These are phyloP conservation scores for Reinhardtius hippoglossoides DNA, from an alignment of 2,113 vertebrate genomes.

Conservation along the genomic window DNA sequence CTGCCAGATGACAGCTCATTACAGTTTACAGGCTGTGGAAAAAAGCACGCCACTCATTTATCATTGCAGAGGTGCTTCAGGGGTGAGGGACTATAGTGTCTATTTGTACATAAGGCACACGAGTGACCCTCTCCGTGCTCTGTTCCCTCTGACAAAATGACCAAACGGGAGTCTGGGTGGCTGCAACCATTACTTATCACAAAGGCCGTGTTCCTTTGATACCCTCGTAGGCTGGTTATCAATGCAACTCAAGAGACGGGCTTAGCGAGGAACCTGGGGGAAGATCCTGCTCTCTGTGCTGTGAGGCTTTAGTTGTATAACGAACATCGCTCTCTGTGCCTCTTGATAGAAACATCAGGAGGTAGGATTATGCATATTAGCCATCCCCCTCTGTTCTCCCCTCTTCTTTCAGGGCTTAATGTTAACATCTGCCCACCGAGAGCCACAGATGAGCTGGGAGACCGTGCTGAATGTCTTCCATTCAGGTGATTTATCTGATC, in stretches of 20 bases:
- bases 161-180: slow-evolving; percentile 55
- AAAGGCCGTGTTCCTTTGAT: slow-evolving; percentile 75
- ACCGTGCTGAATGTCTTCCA: slow-evolving; percentile 65
- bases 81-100: slow-evolving; percentile 25
- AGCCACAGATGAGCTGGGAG: slow-evolving; percentile 52
- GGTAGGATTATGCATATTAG: slow-evolving; percentile 82
- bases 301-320: slow-evolving; percentile 70
- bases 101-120: slow-evolving; percentile 40
- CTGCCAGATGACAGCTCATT: slow-evolving; percentile 22
- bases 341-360: slow-evolving; percentile 79
- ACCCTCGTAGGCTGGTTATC: slow-evolving; percentile 54
- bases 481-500: slow-evolving; percentile 69
- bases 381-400: slow-evolving; percentile 60
- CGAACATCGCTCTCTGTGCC: slow-evolving; percentile 66
- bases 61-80: slow-evolving; percentile 31
- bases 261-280: slow-evolving; percentile 68
- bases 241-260: slow-evolving; percentile 66
- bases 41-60: slow-evolving; percentile 29
- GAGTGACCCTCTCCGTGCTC: slow-evolving; percentile 39
- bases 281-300: slow-evolving; percentile 67
- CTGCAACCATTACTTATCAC: slow-evolving; percentile 56
- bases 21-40: slow-evolving; percentile 29
- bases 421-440: slow-evolving; percentile 69
- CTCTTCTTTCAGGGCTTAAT: slow-evolving; percentile 69
- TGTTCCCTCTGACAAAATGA: slow-evolving; percentile 52